Evolutionary conservation across 2,113 vertebrate species (phyloP), one percentile per base, ranked within the genome.

Genomic region (Megaceryle maxima): DNA sequence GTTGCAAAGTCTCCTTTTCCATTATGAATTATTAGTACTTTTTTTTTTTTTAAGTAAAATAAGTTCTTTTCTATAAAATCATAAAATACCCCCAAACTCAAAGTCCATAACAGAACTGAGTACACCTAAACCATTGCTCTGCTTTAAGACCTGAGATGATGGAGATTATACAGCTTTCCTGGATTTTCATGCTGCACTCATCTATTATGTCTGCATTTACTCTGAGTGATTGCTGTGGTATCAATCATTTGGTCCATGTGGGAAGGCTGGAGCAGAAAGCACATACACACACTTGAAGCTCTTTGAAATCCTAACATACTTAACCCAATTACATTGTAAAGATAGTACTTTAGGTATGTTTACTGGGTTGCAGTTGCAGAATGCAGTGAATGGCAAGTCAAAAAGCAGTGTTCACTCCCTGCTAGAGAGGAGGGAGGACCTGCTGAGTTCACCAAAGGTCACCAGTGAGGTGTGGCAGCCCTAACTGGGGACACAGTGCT

Each of bases 231-330:
- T 94, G 80, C 88, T 94, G 91, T 0, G 29, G 12, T 87, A 93
- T 95, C 96, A 94, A 78, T 95, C 83, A 87, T 93, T 83, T 88
- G 93, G 85, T 83, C 73, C 73, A 70, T 78, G 43, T 75, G 68
- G 80, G 83, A 91, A 84, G 68, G 56, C 50, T 90, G 56, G 56
- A 95, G n/a, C 55, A 92, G 76, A 91, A 88, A 83, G 37, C 59
- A 39, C 44, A 66, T 26, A 44, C 33, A 64, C 31, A 72, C 41
- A 39, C 19, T 51, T 15, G 76, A 17, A 77, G 28, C 56, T 87
- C n/a, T 93, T 80, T 94, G 87, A 92, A 91, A 94, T 95, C 56
- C 56, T 92, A 66, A 63, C 56, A 43, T 87, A 63, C 51, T 83
- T 92, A 96, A 93, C 73, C 64, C 92, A 94, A 72, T 94, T 90